phyloP scores from a whole-genome alignment of 1,140 invertebrate genomes.

The Panagrolaimus sp. region DNA sequence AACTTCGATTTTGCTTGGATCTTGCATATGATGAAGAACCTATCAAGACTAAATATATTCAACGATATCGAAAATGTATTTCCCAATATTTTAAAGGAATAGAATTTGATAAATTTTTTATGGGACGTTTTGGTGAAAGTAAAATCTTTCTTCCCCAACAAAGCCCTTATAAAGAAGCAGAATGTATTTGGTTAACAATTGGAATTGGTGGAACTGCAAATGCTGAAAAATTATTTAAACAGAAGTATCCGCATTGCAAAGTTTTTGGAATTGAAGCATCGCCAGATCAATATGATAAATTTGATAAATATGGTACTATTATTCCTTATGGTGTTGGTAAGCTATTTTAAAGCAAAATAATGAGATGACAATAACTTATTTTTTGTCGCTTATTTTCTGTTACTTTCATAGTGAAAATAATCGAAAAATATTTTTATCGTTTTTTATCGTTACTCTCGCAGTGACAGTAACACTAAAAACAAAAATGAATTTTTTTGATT shows the following conservation, averaged over 20 bases:
- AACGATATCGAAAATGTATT: background rate
- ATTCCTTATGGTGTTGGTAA: constrained; percentile 4
- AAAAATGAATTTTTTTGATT: too few relatives aligned
- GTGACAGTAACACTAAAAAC: too few relatives aligned
- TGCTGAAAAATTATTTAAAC: background rate
- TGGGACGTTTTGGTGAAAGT: background rate
- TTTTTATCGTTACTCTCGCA: too few relatives aligned
- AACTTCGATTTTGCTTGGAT: too few relatives aligned
- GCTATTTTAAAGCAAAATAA: too few relatives aligned
- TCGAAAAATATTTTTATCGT: too few relatives aligned
- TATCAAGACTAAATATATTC: too few relatives aligned
- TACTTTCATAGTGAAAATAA: too few relatives aligned
- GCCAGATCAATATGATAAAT: background rate
- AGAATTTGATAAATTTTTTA: background rate
- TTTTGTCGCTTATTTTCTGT: too few relatives aligned
- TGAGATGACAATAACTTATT: too few relatives aligned
- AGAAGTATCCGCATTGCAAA: background rate
- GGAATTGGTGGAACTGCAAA: background rate
- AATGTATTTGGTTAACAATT: constrained; percentile 3
- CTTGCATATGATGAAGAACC: too few relatives aligned
- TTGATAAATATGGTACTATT: background rate
- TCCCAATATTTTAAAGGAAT: background rate
- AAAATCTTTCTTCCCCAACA: background rate
- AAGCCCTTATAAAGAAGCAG: background rate
- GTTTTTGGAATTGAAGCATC: background rate